Evolutionary conservation across 2,888 invertebrate genomes (phyloP).

Genomic region (Agrochola lota): DNA sequence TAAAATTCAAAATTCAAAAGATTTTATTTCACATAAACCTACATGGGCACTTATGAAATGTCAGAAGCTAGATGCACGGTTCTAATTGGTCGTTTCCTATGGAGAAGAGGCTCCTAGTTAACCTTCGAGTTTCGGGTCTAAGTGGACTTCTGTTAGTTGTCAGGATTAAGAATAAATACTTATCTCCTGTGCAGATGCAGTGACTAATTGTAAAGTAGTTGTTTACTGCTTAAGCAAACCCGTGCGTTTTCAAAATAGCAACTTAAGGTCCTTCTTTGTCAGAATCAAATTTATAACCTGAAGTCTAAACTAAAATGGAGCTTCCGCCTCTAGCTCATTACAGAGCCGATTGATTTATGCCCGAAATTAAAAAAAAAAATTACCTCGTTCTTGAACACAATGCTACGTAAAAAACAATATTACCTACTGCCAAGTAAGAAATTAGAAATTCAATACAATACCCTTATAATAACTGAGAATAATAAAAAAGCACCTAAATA

Average conservation of each 20-base stretch:
- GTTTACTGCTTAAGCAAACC: not conserved
- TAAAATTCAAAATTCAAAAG: too few species aligned
- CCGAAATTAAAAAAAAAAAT: too few species aligned
- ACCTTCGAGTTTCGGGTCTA: too few species aligned
- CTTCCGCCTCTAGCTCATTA: conserved; percentile 2
- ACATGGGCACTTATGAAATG: too few species aligned
- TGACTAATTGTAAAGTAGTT: conserved; percentile 1
- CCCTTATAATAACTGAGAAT: not conserved
- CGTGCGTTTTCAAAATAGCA: not conserved
- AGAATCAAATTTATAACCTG: conserved; percentile 18
- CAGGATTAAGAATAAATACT: too few species aligned
- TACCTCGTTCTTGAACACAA: conserved; percentile 1
- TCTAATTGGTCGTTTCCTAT: too few species aligned
- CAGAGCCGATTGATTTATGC: conserved; percentile 9
- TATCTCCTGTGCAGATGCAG: not conserved
- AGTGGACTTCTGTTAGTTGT: not conserved
- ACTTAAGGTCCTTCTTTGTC: not conserved
- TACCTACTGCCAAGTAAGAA: not conserved
- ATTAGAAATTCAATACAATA: conserved; percentile 24
- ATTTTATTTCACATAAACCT: too few species aligned
- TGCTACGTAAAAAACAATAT: not conserved
- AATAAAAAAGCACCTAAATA: conserved; percentile 23
- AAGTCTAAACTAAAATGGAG: conserved; percentile 7
- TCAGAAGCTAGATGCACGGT: too few species aligned
- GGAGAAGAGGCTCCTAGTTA: too few species aligned